Conservation (phyloP, 2,113 vertebrate species). For the Grammomys surdaster region DNA sequence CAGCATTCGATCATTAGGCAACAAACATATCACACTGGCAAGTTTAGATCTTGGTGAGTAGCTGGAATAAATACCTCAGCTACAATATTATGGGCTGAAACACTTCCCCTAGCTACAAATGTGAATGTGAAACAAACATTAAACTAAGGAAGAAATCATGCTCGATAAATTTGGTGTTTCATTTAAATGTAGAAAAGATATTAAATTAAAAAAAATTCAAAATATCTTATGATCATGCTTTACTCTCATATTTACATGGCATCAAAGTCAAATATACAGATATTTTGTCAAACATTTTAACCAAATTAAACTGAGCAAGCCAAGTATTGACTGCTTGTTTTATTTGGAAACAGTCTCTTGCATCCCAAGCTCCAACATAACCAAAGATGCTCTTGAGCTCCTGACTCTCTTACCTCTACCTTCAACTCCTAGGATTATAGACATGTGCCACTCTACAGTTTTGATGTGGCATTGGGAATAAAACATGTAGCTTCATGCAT, state of each 20-base stretch:
- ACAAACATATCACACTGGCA: background rate
- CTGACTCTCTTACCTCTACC: background rate
- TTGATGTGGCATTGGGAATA: background rate
- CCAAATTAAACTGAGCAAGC: conserved; percentile 38
- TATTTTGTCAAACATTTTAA: conserved; percentile 25
- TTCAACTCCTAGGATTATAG: background rate
- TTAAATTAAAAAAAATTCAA: conserved; percentile 45
- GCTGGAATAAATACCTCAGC: background rate
- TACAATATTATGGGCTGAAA: background rate
- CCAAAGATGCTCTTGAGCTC: background rate
- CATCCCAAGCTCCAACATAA: background rate
- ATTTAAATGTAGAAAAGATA: background rate
- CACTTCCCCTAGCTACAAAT: conserved; percentile 24
- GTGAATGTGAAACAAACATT: conserved; percentile 38
- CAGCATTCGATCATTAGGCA: conserved; percentile 5
- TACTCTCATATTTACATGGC: conserved; percentile 50
- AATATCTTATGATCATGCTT: conserved; percentile 30
- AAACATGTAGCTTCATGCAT: background rate
- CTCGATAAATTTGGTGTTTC: background rate
- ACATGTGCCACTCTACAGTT: background rate
- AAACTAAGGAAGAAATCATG: background rate
- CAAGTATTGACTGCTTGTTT: background rate
- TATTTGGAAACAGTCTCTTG: background rate
- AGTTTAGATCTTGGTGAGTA: conserved; percentile 46
- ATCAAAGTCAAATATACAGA: conserved; percentile 4